Base-by-base conservation (phyloP, 2,113 vertebrate genomes). In the Chaenocephalus aceratus region DNA sequence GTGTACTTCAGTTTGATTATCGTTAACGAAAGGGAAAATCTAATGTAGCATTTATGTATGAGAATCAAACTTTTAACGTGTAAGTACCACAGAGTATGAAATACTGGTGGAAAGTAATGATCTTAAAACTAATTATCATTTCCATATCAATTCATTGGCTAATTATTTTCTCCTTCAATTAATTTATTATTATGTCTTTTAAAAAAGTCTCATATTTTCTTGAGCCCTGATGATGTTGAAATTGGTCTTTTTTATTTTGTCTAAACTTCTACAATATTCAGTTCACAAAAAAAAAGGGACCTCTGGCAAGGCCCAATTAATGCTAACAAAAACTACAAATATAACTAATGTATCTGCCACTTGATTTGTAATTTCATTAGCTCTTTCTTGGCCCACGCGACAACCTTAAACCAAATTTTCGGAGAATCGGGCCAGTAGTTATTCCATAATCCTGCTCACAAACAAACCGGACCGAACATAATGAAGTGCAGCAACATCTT, bases 1-100 rank as follows among this genome's bases (percentile, higher is more conserved):
- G 36, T 54, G 46, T 46, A 79, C 1, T 72, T 15, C 44, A 48
- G 46, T 75, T 45, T 75, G 59, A 16, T 56, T 13, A 58, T 44
- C 16, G 46, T 59, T 15, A 13, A 12, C 13, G 2, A 4, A 48
- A 48, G 41, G 15, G 8, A 46, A 16, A 11, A 21, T 71, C 51
- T 63, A 12, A 34, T 41, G 18, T 5, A 79, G 34, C 10, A 56
- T 26, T 30, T 64, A 8, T 6, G 1, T 30, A 13, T 68, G 5
- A 18, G 10, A 44, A 44, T 44, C 4, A 18, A 60, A 9, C n/a
- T 6, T 61, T 6, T 9, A 34, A 65, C 15, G 3, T 26, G 13
- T 26, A 3, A 10, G 26, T 36, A 60, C 8, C 8, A n/a, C 51
- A 1, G 16, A 53, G 51, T 53, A n/a, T 56, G 53, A 5, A 56